phyloP scores from a whole-genome alignment of 2,888 invertebrate genomes.

The Cheilosia pagana region DNA sequence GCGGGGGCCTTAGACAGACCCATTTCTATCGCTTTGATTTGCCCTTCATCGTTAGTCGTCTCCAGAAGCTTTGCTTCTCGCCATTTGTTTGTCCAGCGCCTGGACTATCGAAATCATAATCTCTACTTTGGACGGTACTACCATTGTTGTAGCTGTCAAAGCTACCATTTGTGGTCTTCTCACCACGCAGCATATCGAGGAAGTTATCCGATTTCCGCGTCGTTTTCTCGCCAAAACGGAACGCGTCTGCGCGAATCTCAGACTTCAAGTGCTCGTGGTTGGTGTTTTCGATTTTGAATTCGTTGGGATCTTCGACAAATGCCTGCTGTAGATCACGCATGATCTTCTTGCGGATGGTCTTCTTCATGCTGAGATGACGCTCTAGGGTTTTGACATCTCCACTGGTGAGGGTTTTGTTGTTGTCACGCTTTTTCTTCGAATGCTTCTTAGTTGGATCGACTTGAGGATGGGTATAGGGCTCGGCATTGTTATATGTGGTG shows the following conservation, averaged over 20 bases:
- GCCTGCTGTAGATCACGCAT: conserved; percentile 92
- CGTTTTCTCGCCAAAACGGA: conserved; percentile 86
- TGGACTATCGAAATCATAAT: conserved; percentile 81
- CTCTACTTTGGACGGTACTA: conserved; percentile 83
- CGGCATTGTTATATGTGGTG: conserved; percentile 80
- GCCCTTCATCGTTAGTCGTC: conserved; percentile 88
- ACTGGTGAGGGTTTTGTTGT: conserved; percentile 87
- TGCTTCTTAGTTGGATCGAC: conserved; percentile 81
- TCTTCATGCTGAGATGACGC: conserved; percentile 93
- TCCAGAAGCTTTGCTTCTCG: conserved; percentile 88
- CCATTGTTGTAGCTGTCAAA: conserved; percentile 75
- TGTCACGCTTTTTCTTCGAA: conserved; percentile 86
- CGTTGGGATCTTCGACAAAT: conserved; percentile 89
- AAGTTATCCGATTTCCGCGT: conserved; percentile 85
- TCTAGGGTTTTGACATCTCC: conserved; percentile 90
- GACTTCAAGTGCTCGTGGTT: conserved; percentile 88
- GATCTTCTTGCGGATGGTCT: conserved; percentile 92
- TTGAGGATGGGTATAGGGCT: conserved; percentile 82
- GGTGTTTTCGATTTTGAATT: conserved; percentile 88
- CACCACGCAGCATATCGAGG: conserved; percentile 88
- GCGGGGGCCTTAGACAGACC: background rate
- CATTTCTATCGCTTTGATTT: conserved; percentile 87
- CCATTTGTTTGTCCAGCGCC: conserved; percentile 82
- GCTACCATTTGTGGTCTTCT: conserved; percentile 71
- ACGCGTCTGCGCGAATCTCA: conserved; percentile 87